phyloP scores from a whole-genome alignment of 2,888 invertebrate species.

The Stenolophus ochropezus region DNA sequence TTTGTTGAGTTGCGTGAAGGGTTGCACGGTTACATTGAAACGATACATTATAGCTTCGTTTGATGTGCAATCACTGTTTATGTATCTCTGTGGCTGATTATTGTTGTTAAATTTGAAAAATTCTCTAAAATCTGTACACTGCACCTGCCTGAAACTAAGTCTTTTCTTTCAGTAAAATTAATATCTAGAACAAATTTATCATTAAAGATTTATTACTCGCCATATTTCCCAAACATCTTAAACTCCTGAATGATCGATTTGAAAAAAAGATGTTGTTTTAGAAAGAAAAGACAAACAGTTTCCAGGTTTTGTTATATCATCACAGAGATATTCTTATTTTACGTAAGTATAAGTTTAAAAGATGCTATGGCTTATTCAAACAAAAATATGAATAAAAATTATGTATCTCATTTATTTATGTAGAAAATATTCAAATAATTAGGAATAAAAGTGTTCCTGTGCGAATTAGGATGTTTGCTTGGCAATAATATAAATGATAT shows the following conservation, averaged over 20 bases:
- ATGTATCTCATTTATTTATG: constrained; percentile 31
- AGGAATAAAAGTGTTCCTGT: constrained; percentile 53
- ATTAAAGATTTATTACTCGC: constrained; percentile 19
- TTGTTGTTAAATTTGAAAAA: constrained; percentile 32
- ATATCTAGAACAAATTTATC: constrained; percentile 7
- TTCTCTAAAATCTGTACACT: constrained; percentile 24
- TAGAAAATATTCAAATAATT: constrained; percentile 45
- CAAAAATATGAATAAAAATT: constrained; percentile 10
- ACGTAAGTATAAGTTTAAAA: not conserved
- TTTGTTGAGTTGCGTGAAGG: constrained; percentile 1
- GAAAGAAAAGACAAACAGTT: not conserved
- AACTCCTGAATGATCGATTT: not conserved
- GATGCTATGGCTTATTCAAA: constrained; percentile 27
- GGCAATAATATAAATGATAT: constrained; percentile 53
- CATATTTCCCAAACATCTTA: constrained; percentile 31
- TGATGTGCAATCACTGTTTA: constrained; percentile 22
- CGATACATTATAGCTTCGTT: constrained; percentile 23
- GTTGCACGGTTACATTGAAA: constrained; percentile 45
- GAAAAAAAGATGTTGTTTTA: constrained; percentile 1
- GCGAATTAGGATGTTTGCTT: constrained; percentile 55
- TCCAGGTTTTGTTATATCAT: constrained; percentile 27
- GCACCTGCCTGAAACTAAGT: not conserved
- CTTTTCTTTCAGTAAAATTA: constrained; percentile 1
- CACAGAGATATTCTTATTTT: constrained; percentile 21
- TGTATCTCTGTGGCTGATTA: constrained; percentile 13